Evolutionary conservation across 2,113 vertebrate species (phyloP).

Genomic region (Pollimyrus isidori): DNA sequence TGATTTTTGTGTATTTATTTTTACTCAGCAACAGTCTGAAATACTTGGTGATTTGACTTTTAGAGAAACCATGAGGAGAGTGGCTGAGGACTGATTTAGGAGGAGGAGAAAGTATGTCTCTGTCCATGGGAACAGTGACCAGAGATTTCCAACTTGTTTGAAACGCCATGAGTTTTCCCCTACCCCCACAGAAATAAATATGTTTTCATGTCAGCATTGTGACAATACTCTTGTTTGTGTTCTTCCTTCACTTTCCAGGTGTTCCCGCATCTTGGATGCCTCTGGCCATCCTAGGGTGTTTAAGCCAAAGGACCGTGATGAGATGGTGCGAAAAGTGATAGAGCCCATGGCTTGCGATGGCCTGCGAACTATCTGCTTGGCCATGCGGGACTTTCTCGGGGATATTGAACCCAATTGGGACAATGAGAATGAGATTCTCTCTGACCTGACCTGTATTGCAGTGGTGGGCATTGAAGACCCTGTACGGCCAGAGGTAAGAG

Average conservation of each 20-base stretch:
- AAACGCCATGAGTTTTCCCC: neutral
- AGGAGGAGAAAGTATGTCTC: neutral
- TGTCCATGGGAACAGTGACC: neutral
- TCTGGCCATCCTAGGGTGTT: slow-evolving; percentile 67
- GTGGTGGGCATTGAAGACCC: slow-evolving; percentile 97
- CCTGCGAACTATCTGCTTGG: slow-evolving; percentile 88
- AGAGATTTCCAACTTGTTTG: neutral
- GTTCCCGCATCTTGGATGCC: slow-evolving; percentile 76
- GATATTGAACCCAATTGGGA: slow-evolving; percentile 78
- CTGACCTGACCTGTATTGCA: slow-evolving; percentile 75
- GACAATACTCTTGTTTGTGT: neutral
- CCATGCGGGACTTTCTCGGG: slow-evolving; percentile 75
- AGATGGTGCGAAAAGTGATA: slow-evolving; percentile 86
- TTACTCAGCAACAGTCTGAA: neutral
- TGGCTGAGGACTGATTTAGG: neutral
- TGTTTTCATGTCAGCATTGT: neutral
- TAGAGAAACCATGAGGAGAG: neutral
- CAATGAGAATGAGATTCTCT: slow-evolving; percentile 75
- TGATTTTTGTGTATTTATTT: neutral
- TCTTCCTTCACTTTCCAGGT: slow-evolving; percentile 55
- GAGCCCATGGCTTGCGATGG: slow-evolving; percentile 93
- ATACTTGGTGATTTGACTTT: neutral
- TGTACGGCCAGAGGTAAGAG: slow-evolving; percentile 83
- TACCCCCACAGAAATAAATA: neutral
- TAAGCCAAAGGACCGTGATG: slow-evolving; percentile 81